Conservation (phyloP, 2,113 vertebrate species). For the Anarhynchus alexandrinus region DNA sequence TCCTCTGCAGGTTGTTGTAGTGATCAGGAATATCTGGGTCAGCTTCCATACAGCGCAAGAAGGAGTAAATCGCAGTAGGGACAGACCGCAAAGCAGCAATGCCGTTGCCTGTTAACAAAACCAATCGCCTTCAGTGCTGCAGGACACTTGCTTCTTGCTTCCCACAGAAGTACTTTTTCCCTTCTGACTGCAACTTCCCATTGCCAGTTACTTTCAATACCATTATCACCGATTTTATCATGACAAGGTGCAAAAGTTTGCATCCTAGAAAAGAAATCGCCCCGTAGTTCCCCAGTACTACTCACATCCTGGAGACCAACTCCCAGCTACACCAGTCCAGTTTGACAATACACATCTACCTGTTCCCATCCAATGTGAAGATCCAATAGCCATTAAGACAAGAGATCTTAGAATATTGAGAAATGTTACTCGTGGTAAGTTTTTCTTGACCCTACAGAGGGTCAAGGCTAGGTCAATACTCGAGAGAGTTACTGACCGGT, state of each 20-base stretch:
- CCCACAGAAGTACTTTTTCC: background rate
- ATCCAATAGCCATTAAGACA: background rate
- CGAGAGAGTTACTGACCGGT: background rate
- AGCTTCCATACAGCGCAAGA: conserved; percentile 89
- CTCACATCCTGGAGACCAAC: background rate
- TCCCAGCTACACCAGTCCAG: background rate
- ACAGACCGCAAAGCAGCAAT: conserved; percentile 94
- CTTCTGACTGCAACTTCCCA: background rate
- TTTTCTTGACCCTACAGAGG: background rate
- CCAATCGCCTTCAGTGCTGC: background rate
- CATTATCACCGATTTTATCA: rapidly evolving
- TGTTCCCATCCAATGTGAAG: background rate
- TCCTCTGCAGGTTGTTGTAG: conserved; percentile 88
- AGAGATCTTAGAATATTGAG: background rate
- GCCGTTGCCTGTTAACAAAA: conserved; percentile 83
- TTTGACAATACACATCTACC: background rate
- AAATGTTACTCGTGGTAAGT: background rate
- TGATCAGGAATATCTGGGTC: conserved; percentile 83
- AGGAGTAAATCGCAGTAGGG: conserved; percentile 96
- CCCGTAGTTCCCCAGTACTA: background rate
- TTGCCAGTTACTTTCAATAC: background rate
- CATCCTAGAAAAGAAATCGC: background rate
- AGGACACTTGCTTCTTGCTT: background rate
- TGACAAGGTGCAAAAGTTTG: background rate
- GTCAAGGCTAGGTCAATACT: background rate